Base-by-base conservation (phyloP, 2,888 invertebrate species). In the Papilio gigon region DNA sequence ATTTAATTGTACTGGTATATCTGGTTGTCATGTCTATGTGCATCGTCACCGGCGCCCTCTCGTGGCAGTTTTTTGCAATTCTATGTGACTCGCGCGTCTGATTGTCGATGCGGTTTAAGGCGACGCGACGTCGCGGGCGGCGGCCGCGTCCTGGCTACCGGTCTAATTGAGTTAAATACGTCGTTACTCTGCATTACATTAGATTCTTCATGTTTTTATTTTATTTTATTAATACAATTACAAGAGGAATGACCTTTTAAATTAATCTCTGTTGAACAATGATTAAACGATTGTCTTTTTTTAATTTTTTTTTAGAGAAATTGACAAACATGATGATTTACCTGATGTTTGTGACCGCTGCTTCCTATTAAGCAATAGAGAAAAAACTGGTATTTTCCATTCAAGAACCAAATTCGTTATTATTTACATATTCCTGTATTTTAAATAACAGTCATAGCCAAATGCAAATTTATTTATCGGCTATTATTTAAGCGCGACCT, bases 121-220 rank as follows among this genome's bases (percentile, higher is more conserved):
- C 58, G 42, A 20, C n/a, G 22, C 20, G 44, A 33, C 44, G 33
- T 44, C 58, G 65, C 59, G 35, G 44, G 64, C 20, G 58, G 58
- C 58, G 42, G 9, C 22, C 20, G 40, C 40, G 37, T 37, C 37
- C 27, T 20, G 8, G 17, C 56, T 30, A 65, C 33, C 40, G 17
- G 20, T 58, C 44, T 66, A 59, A 66, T 66, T 66, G 47, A 59
- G 59, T 47, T 65, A 59, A 65, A 37, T 64, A 53, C 64, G 53
- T 64, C 37, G 5, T 14, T 44, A 44, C 30, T 62, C 20, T 42
- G n/a, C 20, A 6, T 30, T 30, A 62, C 5, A 30, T 17, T 20
- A 8, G 30, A 42, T 27, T 37, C 27, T 35, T 17, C 22, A 0
- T 11, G 14, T 53, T 64, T 50, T 64, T 53, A n/a, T 58, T 8